Evolutionary conservation across 2,113 vertebrate genomes (phyloP), one percentile per base, ranked within the genome.

Genomic region (Aptenodytes forsteri): DNA sequence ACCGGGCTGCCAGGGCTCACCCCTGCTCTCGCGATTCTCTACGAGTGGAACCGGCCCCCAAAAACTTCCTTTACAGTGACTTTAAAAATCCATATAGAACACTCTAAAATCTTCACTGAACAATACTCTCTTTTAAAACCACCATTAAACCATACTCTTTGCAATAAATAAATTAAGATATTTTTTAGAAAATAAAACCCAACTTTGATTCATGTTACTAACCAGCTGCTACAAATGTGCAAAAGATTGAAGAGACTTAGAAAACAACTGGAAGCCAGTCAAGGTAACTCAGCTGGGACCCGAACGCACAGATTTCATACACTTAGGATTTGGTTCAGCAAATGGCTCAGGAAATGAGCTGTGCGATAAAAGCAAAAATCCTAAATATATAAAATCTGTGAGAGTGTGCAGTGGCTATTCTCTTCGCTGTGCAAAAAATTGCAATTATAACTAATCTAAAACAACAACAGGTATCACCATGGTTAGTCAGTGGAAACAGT

Each of bases 61-160:
- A 16, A 71, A 79, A 10, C 23, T 14, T 34, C 94, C 56, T 90
- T 79, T 44, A 30, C 49, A 44, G 71, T 0, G 13, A 81, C 82
- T 83, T 85, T 62, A 87, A 98, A 98, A 98, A 97, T 69, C 94
- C 96, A 90, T 73, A 84, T 90, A 98, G 84, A 93, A 98, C 97
- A 97, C 97, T 96, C 95, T 98, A 72, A 95, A 97, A 98, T 94
- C 97, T 92, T 97, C 94, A 97, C 97, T 87, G 89, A 98, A 96
- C 97, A 93, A 95, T 96, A 96, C 80, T 96, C 83, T 92, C 61
- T 89, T 23, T 79, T 75, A 23, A 96, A 97, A 89, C 77, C 93
- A 86, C 47, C 65, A 29, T 89, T 96, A 96, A 94, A 91, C 64
- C 96, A 54, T 97, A 94, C 83, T 85, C 95, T 94, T 79, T 93